Conservation (phyloP, 2,797 vertebrate species). For the Sphenopsis melanotis region DNA sequence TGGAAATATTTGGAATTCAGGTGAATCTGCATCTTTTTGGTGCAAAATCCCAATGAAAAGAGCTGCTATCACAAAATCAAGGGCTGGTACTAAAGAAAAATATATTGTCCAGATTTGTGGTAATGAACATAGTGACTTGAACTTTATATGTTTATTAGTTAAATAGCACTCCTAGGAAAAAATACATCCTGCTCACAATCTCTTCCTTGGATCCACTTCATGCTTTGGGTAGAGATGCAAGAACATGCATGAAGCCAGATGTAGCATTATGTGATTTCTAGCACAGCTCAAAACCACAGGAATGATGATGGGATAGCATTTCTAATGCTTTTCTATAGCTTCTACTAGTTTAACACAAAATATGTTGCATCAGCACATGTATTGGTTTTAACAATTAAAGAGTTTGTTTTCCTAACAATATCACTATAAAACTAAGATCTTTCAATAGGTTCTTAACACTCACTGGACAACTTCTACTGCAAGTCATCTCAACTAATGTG, state of each 20-base stretch:
- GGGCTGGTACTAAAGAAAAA: not conserved
- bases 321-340: conserved; percentile 19
- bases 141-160: not conserved
- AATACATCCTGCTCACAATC: not conserved
- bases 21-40: not conserved
- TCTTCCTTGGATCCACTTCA: not conserved
- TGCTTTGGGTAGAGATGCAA: not conserved
- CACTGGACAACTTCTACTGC: conserved; percentile 79
- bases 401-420: conserved; percentile 59
- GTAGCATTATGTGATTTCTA: not conserved
- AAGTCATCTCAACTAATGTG: conserved; percentile 81
- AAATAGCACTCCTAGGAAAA: not conserved
- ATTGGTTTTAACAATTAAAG: conserved; percentile 60
- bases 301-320: conserved; percentile 24
- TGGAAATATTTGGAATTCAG: not conserved
- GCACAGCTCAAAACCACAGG: conserved; percentile 68
- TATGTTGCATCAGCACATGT: not conserved
- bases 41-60: not conserved
- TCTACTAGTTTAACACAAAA: conserved; percentile 32
- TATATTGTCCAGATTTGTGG: not conserved
- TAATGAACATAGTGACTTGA: not conserved
- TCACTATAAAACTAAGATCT: conserved; percentile 73
- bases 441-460: conserved; percentile 81
- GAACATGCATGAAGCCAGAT: not conserved
- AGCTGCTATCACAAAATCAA: not conserved